Percentiles rank a stretch among this genome's conserved stretches.
These are phyloP conservation scores for Crocuta crocuta DNA, from an alignment of 2,113 vertebrate species.

Conservation along the genomic window DNA sequence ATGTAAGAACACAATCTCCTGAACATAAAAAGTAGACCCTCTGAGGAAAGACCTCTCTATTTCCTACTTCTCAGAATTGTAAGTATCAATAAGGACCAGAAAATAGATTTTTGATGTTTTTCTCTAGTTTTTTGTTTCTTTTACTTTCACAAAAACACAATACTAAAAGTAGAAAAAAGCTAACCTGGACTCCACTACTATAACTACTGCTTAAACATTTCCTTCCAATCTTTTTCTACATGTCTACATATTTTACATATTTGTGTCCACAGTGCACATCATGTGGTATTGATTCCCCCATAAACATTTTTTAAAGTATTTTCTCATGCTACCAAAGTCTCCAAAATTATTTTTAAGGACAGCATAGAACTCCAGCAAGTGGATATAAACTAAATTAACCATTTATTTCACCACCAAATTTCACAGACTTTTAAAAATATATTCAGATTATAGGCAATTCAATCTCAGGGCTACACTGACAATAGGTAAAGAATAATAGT, in stretches of 20 bases:
- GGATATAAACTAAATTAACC: constrained; percentile 45
- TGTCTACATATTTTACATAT: constrained; percentile 35
- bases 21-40: constrained; percentile 48
- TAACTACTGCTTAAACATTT: not conserved
- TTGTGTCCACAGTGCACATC: not conserved
- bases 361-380: not conserved
- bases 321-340: constrained; percentile 7
- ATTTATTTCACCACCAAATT: constrained; percentile 29
- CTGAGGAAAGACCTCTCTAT: constrained; percentile 3
- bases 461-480: not conserved
- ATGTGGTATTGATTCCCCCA: constrained; percentile 12
- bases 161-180: constrained; percentile 1
- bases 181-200: constrained; percentile 12
- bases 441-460: constrained; percentile 43
- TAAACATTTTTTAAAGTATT: constrained; percentile 53
- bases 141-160: constrained; percentile 66
- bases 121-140: constrained; percentile 34
- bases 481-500: constrained; percentile 32
- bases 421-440: constrained; percentile 53
- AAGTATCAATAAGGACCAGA: constrained; percentile 57
- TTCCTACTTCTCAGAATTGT: constrained; percentile 55
- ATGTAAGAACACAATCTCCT: constrained; percentile 21
- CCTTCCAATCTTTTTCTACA: constrained; percentile 20
- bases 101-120: constrained; percentile 41
- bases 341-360: constrained; percentile 51